Percentiles rank a stretch among this genome's conserved stretches.
Evolutionary conservation across 2,797 vertebrate genomes (phyloP).

Genomic region (Poecilia gillii): DNA sequence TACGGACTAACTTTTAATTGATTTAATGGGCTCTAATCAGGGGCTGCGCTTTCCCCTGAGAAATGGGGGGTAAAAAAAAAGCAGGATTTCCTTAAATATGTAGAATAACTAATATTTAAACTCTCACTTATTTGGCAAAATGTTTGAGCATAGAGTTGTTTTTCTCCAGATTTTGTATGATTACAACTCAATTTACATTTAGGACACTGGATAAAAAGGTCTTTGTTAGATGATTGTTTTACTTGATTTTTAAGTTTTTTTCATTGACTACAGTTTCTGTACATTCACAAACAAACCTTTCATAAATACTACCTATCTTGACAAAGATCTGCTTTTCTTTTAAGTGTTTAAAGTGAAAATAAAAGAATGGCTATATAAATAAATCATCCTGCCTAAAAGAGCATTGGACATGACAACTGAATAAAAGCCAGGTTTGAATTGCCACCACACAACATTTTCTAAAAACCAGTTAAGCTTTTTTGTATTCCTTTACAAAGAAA

Average conservation of each 20-base stretch:
- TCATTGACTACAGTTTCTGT: background rate
- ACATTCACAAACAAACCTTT: background rate
- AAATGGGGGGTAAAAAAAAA: background rate
- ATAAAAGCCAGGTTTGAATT: background rate
- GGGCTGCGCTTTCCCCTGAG: background rate
- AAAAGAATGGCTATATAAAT: background rate
- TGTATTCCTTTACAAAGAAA: constrained; percentile 12
- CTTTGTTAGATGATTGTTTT: background rate
- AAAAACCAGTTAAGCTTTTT: background rate
- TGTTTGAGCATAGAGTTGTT: background rate
- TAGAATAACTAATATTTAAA: background rate
- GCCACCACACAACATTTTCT: background rate
- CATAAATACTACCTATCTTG: background rate
- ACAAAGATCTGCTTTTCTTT: background rate
- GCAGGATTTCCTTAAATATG: background rate
- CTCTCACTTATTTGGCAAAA: background rate
- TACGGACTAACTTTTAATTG: background rate
- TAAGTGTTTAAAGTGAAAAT: background rate
- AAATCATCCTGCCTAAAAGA: background rate
- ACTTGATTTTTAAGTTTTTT: background rate
- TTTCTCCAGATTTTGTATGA: background rate
- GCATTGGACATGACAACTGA: background rate
- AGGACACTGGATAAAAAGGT: background rate
- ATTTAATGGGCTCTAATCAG: background rate
- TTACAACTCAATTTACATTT: background rate